phyloP scores from a whole-genome alignment of 1,140 invertebrate genomes.

The Batillaria attramentaria region DNA sequence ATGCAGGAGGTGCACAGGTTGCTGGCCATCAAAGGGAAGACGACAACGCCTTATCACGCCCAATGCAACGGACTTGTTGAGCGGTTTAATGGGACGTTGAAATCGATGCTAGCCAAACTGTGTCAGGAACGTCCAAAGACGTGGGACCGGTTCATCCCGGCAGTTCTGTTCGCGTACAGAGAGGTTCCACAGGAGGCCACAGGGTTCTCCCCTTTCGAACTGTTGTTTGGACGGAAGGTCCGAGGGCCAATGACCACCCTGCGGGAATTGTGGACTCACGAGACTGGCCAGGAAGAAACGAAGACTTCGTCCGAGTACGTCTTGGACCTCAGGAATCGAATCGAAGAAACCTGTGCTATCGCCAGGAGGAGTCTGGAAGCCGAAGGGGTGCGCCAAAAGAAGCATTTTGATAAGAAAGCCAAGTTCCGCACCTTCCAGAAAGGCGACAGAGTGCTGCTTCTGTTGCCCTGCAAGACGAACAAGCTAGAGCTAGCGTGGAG shows the following conservation, averaged over 20 bases:
- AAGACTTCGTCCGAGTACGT: slow-evolving; percentile 37
- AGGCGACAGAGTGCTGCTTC: slow-evolving; percentile 37
- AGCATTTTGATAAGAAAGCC: slow-evolving; percentile 31
- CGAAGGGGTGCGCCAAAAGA: background rate
- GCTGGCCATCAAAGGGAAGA: slow-evolving; percentile 35
- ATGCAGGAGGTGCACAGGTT: slow-evolving; percentile 38
- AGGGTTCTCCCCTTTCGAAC: slow-evolving; percentile 29
- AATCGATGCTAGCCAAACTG: slow-evolving; percentile 46
- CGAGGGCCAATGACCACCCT: slow-evolving; percentile 35
- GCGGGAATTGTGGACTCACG: slow-evolving; percentile 48
- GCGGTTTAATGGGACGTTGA: slow-evolving; percentile 55
- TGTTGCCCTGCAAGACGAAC: slow-evolving; percentile 40
- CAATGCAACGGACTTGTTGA: slow-evolving; percentile 41
- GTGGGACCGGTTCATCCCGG: slow-evolving; percentile 60
- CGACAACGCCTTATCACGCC: slow-evolving; percentile 35
- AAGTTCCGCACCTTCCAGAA: slow-evolving; percentile 19
- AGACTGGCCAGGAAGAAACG: slow-evolving; percentile 34
- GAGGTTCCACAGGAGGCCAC: slow-evolving; percentile 30
- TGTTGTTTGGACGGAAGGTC: slow-evolving; percentile 30
- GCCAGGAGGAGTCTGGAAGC: slow-evolving; percentile 23
- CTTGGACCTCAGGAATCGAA: slow-evolving; percentile 4
- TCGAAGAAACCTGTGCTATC: slow-evolving; percentile 32
- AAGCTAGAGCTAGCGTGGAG: slow-evolving; percentile 37
- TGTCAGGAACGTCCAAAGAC: slow-evolving; percentile 54
- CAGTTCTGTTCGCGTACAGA: slow-evolving; percentile 31